Evolutionary conservation across 2,888 invertebrate genomes (phyloP), one percentile per base, ranked within the genome.

Genomic region (Achlya flavicornis): DNA sequence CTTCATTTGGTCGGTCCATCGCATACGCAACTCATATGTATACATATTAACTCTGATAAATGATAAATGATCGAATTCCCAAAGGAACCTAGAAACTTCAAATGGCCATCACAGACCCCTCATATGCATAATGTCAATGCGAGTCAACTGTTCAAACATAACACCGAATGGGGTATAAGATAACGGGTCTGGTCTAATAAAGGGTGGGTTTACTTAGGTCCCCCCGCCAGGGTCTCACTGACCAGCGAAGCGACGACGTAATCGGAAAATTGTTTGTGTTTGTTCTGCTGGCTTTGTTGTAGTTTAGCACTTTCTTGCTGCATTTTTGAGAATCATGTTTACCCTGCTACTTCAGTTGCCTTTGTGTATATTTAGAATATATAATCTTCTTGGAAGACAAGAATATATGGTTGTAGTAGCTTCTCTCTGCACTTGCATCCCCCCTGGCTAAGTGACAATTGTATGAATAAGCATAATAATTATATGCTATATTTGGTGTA

Each of bases 141-240:
- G 19, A n/a, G 19, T 19, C 53, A 19, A 3, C 48, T 48, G 53
- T 53, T 53, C 19, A 19, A 19, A 19, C 19, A 53, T 16, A 16
- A 19, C 19, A 53, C 53, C 53, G 7, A 53, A 19, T 53, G 10
- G 53, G 53, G 53, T 19, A 53, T 19, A 53, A 46, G 19, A 53
- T 53, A 53, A 19, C 53, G 53, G 16, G 53, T 53, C 53, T 53
- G 19, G 16, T 53, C 19, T 19, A 53, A 19, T 53, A 53, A 53
- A 10, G 53, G 53, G n/a, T 19, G 53, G 53, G 53, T 53, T 53
- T 53, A 19, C 53, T 53, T 53, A 53, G 53, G 53, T 16, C 41
- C 4, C 12, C 4, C 12, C 10, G 19, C 16, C 53, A 3, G 12
- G 4, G 12, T 38, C 16, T 48, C 53, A 8, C 10, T 19, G n/a